Base-by-base conservation (phyloP, 2,797 vertebrate genomes). In the Australoheros facetus region DNA sequence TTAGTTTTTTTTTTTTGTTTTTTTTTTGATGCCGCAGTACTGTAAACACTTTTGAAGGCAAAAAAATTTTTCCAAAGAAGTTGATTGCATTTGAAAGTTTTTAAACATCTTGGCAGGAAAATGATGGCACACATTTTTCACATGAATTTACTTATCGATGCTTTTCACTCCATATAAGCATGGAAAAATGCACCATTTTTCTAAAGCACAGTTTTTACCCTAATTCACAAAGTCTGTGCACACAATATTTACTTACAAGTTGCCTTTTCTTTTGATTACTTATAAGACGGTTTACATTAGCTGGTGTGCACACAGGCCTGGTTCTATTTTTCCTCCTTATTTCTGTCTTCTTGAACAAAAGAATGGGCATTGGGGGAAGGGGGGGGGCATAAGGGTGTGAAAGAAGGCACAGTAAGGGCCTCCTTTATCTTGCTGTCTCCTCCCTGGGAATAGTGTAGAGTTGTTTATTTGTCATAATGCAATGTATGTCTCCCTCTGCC, bases 381-480 rank as follows among this genome's bases (percentile, higher is more conserved):
- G 73, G 75, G 51, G 56, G 39, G 75, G 71, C 78, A 56, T 51
- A 59, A 74, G 75, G 80, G 78, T 82, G 72, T 81, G 83, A 85
- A 85, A 76, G 72, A 75, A 85, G 84, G 79, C 87, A 87, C 83
- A 82, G 84, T 71, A 71, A 79, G 85, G 78, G 77, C 85, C 81
- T 89, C 71, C 85, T 86, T 88, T 75, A 87, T 88, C 78, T 75
- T 56, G 64, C 80, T 54, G 73, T 88, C 79, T 88, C 79, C 82
- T 85, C 85, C 66, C 83, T 62, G 79, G 83, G 91, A 90, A 88
- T 72, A 82, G 56, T 74, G 70, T 76, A 14, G 57, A 76, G 75
- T 90, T 91, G 89, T 91, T 92, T 90, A 91, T 91, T 87, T 91
- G 87, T 89, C 88, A 91, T 83, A 80, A 58, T 85, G 86, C 86